Conservation (phyloP, 92 coral and sea anemone genomes). For the Siderastrea siderea region DNA sequence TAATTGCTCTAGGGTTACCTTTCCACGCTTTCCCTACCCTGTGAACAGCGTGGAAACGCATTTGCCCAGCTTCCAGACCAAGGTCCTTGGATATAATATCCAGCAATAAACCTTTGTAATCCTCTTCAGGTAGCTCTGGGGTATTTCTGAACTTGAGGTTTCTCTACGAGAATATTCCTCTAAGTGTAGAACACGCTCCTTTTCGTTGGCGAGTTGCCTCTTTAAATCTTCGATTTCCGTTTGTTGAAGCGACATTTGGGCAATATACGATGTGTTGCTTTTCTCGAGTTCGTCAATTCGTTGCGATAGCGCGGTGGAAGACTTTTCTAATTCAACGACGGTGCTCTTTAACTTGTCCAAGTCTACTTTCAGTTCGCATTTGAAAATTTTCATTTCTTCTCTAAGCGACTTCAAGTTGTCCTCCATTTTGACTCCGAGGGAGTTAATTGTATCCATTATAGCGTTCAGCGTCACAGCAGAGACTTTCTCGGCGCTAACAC, state of each 20-base stretch:
- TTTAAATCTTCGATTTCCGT: neutral
- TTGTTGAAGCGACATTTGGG: neutral
- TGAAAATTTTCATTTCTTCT: neutral
- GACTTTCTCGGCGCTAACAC: neutral
- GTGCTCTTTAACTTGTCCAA: neutral
- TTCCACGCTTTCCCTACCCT: too few species aligned
- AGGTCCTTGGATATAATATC: slow-evolving; percentile 5
- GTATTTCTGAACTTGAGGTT: slow-evolving; percentile 4
- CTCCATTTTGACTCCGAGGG: slow-evolving; percentile 4
- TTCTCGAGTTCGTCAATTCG: neutral
- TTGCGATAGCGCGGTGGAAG: neutral
- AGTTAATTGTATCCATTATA: neutral
- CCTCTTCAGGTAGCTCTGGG: neutral
- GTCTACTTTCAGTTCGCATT: neutral
- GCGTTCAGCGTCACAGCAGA: neutral
- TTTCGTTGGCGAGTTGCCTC: neutral
- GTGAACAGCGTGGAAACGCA: neutral
- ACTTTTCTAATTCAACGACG: neutral
- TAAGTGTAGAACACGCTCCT: neutral
- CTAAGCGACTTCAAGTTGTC: neutral
- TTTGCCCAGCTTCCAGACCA: neutral
- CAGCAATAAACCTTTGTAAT: neutral
- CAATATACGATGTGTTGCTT: neutral
- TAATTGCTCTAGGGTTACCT: too few species aligned
- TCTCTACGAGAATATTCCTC: slow-evolving; percentile 1